Conservation (phyloP, 2,888 invertebrate species). For the Tricholauxania praeusta region DNA sequence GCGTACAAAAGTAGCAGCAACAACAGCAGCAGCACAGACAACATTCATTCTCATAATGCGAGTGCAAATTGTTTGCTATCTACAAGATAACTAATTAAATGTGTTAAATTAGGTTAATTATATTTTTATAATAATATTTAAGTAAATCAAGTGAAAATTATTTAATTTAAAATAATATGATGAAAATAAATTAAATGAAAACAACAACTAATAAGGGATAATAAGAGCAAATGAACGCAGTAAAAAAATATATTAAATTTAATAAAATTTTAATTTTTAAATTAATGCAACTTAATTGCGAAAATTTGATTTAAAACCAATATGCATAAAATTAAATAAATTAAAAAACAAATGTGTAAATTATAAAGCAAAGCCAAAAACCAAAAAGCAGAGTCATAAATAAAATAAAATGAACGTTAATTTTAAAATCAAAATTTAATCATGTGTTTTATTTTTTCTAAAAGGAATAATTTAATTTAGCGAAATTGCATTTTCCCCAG, state of each 20-base stretch:
- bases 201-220: conserved; percentile 9
- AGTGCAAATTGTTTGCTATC: conserved; percentile 40
- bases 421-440: conserved; percentile 45
- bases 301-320: neutral
- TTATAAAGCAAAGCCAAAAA: conserved; percentile 24
- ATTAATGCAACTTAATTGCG: conserved; percentile 35
- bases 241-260: conserved; percentile 30
- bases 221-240: conserved; percentile 12
- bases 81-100: conserved; percentile 48
- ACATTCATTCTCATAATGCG: conserved; percentile 36
- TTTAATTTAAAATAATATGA: no score
- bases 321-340: conserved; percentile 17
- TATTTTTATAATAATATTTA: conserved; percentile 49
- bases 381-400: conserved; percentile 31
- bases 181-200: conserved; percentile 1
- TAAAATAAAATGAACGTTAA: conserved; percentile 48
- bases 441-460: conserved; percentile 3
- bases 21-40: conserved; percentile 2
- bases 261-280: conserved; percentile 36
- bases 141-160: conserved; percentile 8
- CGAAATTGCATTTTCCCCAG: no score
- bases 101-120: conserved; percentile 44
- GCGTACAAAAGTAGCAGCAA: conserved; percentile 7
- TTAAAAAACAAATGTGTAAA: conserved; percentile 6
- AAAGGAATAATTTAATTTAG: neutral